Evolutionary conservation across 92 coral and sea anemone genomes (phyloP), one percentile per base, ranked within the genome.

Genomic region (Pocillopora grandis): DNA sequence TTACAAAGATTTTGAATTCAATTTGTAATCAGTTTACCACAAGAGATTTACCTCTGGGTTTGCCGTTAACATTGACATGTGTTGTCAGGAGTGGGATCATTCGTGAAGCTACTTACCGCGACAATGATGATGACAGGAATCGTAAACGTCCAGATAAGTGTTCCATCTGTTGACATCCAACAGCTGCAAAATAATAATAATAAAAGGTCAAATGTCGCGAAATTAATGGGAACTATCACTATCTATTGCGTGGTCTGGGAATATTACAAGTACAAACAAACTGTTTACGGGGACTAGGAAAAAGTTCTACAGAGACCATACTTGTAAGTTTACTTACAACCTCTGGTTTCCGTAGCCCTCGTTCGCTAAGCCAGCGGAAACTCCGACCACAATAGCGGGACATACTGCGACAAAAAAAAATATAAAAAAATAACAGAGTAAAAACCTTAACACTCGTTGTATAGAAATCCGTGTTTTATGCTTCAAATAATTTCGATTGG

Each of bases 131-230:
- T 82, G 79, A 96, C 86, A 0, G 98, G 98, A 57, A 96, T 89
- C n/a, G 98, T 83, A 56, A 94, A 96, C 0, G 98, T 92, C 98
- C 98, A 96, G 69, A 96, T 96, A 6, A 96, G 77, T 0, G 98
- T 92, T 18, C 98, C 98, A 70, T 94, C 92, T 0, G 94, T 94
- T 6, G 95, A 88, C 98, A 96, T 94, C 98, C 98, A 96, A 69
- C 98, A 96, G 78, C 98, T 96, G 86, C 36, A 86, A 65, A n/a
- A n/a, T n/a, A 63, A 56, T 71, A 76, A 56, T 52, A 68, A 68
- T 0, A 68, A 23, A 23, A 0, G 27, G 27, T 23, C 27, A 23
- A 23, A 23, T 23, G 27, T 23, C 27, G 27, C 27, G 27, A 33
- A 5, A 42, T 2, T 2, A 35, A 0, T 68, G 11, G 11, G 60